Evolutionary conservation across 2,113 vertebrate species (phyloP).

Genomic region (Meriones unguiculatus): DNA sequence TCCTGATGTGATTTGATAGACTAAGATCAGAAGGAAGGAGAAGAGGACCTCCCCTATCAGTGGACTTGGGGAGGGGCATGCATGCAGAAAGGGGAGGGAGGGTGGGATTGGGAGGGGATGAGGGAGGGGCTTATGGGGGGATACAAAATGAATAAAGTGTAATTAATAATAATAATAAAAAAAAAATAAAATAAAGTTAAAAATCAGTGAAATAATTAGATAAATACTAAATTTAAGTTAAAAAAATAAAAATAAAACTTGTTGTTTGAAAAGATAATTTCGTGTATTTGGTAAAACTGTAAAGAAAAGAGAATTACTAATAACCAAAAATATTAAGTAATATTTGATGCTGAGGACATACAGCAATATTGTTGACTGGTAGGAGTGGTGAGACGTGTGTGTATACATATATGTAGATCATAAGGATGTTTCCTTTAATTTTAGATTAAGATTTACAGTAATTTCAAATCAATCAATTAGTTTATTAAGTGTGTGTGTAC

Average conservation of each 20-base stretch:
- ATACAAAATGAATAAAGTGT: too few relatives aligned
- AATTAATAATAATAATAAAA: too few relatives aligned
- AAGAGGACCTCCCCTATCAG: too few relatives aligned
- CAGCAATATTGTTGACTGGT: not conserved
- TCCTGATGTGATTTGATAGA: too few relatives aligned
- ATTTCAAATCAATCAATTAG: not conserved
- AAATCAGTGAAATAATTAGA: too few relatives aligned
- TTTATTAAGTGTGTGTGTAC: not conserved
- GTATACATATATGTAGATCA: not conserved
- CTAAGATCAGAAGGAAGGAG: too few relatives aligned
- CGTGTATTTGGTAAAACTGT: not conserved
- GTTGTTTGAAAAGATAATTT: not conserved
- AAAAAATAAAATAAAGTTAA: too few relatives aligned
- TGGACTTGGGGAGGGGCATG: too few relatives aligned
- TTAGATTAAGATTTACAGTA: not conserved
- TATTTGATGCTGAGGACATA: not conserved
- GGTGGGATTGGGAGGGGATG: too few relatives aligned
- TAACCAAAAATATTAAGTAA: not conserved
- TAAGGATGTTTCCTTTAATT: not conserved
- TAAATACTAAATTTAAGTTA: too few relatives aligned
- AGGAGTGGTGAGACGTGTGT: not conserved
- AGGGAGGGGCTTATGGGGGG: too few relatives aligned
- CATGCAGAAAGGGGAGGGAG: too few relatives aligned
- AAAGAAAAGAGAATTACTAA: not conserved
- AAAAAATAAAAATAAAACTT: not conserved